phyloP scores from a whole-genome alignment of 2,113 vertebrate genomes.

The Hippocampus abdominalis region DNA sequence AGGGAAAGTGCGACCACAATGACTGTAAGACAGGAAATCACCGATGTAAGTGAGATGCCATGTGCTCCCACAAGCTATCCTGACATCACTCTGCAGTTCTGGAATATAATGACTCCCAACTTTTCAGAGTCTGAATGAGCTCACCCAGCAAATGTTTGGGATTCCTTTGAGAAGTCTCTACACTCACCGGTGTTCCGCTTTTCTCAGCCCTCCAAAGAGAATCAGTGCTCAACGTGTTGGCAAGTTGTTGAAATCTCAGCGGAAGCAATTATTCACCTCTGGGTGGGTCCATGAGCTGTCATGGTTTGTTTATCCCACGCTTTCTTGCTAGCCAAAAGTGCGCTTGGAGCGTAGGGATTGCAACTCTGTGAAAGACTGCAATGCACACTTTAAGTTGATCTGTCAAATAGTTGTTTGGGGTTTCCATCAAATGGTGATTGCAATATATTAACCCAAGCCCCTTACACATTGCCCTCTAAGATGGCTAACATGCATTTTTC shows the following conservation, averaged over 20 bases:
- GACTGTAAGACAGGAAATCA: conserved; percentile 43
- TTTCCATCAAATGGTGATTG: not conserved
- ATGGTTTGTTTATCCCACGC: conserved; percentile 26
- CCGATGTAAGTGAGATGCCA: conserved; percentile 19
- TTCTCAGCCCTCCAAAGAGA: conserved; percentile 44
- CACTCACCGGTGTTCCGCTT: conserved; percentile 28
- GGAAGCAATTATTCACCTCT: conserved; percentile 54
- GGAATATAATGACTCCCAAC: conserved; percentile 31
- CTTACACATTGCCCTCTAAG: too few species aligned
- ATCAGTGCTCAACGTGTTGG: conserved; percentile 11
- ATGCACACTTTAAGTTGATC: not conserved
- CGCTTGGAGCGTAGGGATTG: not conserved
- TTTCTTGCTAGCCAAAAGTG: not conserved
- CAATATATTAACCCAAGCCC: not conserved
- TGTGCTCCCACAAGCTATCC: conserved; percentile 14
- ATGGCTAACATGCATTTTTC: not conserved
- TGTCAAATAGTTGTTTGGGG: not conserved
- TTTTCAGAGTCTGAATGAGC: conserved; percentile 23
- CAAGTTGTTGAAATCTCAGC: conserved; percentile 29
- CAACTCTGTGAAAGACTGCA: not conserved
- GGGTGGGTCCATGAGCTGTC: conserved; percentile 38
- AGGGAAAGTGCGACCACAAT: conserved; percentile 21
- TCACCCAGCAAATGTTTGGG: conserved; percentile 19
- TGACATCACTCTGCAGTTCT: conserved; percentile 24
- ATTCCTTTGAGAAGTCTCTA: conserved; percentile 24